Percentiles rank a stretch among this genome's conserved stretches.
Evolutionary conservation across 2,888 invertebrate genomes (phyloP).

Genomic region (Nomada goodeniana): DNA sequence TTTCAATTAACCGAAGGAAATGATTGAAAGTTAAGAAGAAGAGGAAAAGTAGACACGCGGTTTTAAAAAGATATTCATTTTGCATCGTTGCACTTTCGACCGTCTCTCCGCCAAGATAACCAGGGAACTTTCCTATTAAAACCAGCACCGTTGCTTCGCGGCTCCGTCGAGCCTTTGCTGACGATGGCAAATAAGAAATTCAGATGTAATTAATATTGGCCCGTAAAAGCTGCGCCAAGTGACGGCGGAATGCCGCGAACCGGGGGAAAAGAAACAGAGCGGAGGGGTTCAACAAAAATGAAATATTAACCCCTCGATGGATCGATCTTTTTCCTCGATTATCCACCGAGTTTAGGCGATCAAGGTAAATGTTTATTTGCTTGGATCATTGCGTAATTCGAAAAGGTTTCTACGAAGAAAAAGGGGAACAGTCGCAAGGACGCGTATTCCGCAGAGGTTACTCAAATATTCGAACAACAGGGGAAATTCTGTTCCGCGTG

Average conservation of each 20-base stretch:
- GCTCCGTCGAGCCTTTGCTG: constrained; percentile 26
- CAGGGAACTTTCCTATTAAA: constrained; percentile 45
- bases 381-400: too few relatives aligned
- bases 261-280: too few relatives aligned
- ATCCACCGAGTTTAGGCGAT: too few relatives aligned
- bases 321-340: too few relatives aligned
- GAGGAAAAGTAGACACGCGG: constrained; percentile 11
- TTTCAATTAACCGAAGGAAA: constrained; percentile 45
- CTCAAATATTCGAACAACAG: too few relatives aligned
- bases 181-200: constrained; percentile 53
- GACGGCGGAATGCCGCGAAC: constrained; percentile 3
- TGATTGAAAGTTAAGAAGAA: constrained; percentile 49
- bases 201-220: constrained; percentile 55
- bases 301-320: too few relatives aligned
- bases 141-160: constrained; percentile 17
- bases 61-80: constrained; percentile 43
- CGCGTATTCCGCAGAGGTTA: too few relatives aligned
- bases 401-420: too few relatives aligned
- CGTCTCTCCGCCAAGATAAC: constrained; percentile 18
- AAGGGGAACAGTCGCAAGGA: too few relatives aligned
- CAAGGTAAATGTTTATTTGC: too few relatives aligned
- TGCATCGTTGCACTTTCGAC: constrained; percentile 55
- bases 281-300: too few relatives aligned
- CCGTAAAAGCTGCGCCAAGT: constrained; percentile 34
- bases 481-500: too few relatives aligned